These are phyloP conservation scores for Ophion slaviceki DNA, from an alignment of 2,888 invertebrate species.

Conservation along the genomic window DNA sequence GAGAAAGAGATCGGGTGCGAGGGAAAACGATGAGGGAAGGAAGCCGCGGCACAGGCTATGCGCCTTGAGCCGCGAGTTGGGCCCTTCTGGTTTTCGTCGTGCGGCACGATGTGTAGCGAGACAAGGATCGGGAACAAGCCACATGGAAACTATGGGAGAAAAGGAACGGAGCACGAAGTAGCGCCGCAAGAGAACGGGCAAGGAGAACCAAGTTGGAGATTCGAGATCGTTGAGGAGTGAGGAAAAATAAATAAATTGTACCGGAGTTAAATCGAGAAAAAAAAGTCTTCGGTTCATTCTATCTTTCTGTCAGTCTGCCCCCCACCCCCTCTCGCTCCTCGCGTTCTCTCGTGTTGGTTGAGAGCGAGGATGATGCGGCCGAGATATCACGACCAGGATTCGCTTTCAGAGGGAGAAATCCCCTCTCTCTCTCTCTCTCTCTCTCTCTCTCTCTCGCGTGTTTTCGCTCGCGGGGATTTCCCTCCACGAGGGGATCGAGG, in stretches of 20 bases:
- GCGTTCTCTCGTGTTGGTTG: slow-evolving; percentile 22
- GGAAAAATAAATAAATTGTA: slow-evolving; percentile 69
- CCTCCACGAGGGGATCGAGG: slow-evolving; percentile 30
- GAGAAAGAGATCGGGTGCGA: slow-evolving; percentile 2
- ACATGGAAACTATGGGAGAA: slow-evolving; percentile 21
- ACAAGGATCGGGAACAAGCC: slow-evolving; percentile 44
- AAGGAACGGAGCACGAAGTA: slow-evolving; percentile 26
- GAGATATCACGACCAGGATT: slow-evolving; percentile 70
- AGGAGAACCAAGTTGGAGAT: slow-evolving; percentile 37
- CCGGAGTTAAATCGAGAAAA: slow-evolving; percentile 20
- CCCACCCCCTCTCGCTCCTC: slow-evolving; percentile 15
- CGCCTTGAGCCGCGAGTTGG: neutral
- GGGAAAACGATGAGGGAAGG: neutral
- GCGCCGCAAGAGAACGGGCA: slow-evolving; percentile 7
- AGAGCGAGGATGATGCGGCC: slow-evolving; percentile 65
- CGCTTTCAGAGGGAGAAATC: slow-evolving; percentile 67
- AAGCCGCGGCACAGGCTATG: neutral
- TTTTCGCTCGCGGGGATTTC: slow-evolving; percentile 37
- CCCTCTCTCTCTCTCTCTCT: slow-evolving; percentile 27
- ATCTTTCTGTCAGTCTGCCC: slow-evolving; percentile 25
- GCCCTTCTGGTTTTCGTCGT: slow-evolving; percentile 1
- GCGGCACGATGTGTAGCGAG: slow-evolving; percentile 28
- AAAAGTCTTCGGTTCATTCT: slow-evolving; percentile 19
- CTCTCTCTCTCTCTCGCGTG: neutral
- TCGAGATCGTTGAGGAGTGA: slow-evolving; percentile 51